Evolutionary conservation across 2,113 vertebrate genomes (phyloP), one percentile per base, ranked within the genome.

Genomic region (Oncorhynchus tshawytscha): DNA sequence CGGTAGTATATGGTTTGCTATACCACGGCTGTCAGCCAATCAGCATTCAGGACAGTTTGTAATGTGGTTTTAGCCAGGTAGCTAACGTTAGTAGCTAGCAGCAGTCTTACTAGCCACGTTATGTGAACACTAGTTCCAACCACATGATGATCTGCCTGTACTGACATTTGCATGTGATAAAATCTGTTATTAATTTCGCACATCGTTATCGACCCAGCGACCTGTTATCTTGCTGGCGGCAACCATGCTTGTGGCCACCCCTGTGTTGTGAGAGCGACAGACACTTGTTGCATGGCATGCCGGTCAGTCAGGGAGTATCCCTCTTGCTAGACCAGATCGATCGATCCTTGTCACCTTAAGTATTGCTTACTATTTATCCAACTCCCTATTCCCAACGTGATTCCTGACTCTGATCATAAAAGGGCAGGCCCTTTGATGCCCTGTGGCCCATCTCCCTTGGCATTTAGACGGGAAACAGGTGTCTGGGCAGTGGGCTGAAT

Each of bases 381-480:
- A 45, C 18, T 54, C 16, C 51, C 13, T 16, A 54, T 54, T 16
- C 51, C 51, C 51, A 54, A 18, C 51, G 13, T 54, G 51, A 54
- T 54, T 18, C 51, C 12, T 3, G 3, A 16, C 51, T 54, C 5
- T 5, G 5, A 54, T 18, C 51, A 15, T 5, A 54, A 54, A 15
- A 54, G 15, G 15, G 15, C 5, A 5, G 51, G 16, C 18, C 27
- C 51, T 9, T 20, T 4, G 45, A 49, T 45, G 49, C 49, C 39
- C 39, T 34, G 25, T 22, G 25, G 22, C 31, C 51, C 64, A 24
- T 54, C 7, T 57, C 15, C 20, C 18, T 57, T 20, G 13, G 15
- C 16, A 45, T 24, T 67, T 64, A 22, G 77, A 70, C 31, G 59
- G 70, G 73, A 75, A 85, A 85, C 88, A 88, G 87, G 90, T 91